Conservation (phyloP, 2,797 vertebrate genomes). For the Clarias platycephalus region DNA sequence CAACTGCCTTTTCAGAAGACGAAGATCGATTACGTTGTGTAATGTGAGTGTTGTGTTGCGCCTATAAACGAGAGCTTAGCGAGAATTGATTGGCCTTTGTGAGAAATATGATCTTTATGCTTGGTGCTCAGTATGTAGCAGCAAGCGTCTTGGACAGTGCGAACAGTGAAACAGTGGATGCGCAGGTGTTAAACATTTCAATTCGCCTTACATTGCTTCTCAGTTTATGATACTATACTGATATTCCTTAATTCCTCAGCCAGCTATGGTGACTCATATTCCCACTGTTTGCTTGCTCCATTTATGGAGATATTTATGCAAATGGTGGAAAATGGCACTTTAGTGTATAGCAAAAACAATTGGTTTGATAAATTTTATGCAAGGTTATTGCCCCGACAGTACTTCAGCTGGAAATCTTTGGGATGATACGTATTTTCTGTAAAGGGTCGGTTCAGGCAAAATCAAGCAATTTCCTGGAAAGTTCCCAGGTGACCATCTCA, state of each 20-base stretch:
- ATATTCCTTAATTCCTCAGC: neutral
- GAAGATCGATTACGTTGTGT: constrained; percentile 3
- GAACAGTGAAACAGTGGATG: neutral
- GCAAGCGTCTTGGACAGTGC: neutral
- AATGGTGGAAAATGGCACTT: too few species aligned
- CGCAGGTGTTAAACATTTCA: neutral
- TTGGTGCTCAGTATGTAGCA: neutral
- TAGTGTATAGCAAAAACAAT: neutral
- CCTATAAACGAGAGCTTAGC: neutral
- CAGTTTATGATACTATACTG: neutral
- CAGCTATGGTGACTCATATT: neutral
- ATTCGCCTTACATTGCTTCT: neutral
- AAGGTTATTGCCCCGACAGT: neutral
- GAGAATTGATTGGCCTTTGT: neutral
- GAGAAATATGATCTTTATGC: neutral
- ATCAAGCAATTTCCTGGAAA: too few species aligned
- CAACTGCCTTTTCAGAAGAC: constrained; percentile 23
- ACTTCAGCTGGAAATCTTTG: neutral
- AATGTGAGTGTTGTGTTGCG: neutral
- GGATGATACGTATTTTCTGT: neutral
- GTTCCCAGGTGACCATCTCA: too few species aligned
- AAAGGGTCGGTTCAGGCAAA: too few species aligned
- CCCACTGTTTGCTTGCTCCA: neutral
- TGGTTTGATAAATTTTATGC: neutral
- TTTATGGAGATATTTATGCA: too few species aligned